A percentile compares a stretch with the other conserved stretches of the same genome.
phyloP scores from a whole-genome alignment of 2,113 vertebrate species.

The Platysternon megacephalum region DNA sequence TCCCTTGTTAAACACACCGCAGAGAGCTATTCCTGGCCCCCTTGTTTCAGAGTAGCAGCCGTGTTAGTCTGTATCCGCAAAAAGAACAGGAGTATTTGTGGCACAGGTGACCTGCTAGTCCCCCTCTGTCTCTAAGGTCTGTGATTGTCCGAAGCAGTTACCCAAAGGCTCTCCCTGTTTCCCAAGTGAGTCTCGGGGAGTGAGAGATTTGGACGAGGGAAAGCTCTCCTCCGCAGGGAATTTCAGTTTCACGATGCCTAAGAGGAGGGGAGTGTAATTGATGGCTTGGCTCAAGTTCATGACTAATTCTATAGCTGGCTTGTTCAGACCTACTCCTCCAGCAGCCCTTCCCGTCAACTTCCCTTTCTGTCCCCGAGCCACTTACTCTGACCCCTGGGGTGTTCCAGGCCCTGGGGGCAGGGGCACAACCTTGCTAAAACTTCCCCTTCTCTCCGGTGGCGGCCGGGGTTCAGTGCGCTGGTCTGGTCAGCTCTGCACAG shows the following conservation, averaged over 20 bases:
- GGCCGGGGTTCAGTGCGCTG: not conserved
- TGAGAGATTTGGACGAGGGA: not conserved
- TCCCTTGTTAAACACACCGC: too few relatives aligned
- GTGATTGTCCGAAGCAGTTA: too few relatives aligned
- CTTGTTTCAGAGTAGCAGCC: too few relatives aligned
- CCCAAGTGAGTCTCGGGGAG: not conserved
- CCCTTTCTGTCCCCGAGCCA: not conserved
- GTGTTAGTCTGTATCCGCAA: too few relatives aligned
- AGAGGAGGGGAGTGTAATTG: not conserved
- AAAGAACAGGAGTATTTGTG: too few relatives aligned
- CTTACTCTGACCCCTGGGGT: not conserved
- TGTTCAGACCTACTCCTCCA: not conserved
- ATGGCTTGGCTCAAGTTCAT: not conserved
- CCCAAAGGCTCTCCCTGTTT: not conserved
- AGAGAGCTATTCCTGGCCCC: too few relatives aligned
- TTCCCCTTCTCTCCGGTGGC: not conserved
- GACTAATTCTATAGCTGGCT: not conserved
- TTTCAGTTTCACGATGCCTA: not conserved
- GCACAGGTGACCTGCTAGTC: too few relatives aligned
- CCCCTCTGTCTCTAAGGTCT: too few relatives aligned
- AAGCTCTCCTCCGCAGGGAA: not conserved
- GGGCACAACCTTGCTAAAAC: not conserved
- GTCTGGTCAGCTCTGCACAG: not conserved
- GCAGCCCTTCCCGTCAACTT: not conserved
- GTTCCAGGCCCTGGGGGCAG: not conserved